Conservation (phyloP, 2,888 invertebrate species). For the Pammene fasciana region DNA sequence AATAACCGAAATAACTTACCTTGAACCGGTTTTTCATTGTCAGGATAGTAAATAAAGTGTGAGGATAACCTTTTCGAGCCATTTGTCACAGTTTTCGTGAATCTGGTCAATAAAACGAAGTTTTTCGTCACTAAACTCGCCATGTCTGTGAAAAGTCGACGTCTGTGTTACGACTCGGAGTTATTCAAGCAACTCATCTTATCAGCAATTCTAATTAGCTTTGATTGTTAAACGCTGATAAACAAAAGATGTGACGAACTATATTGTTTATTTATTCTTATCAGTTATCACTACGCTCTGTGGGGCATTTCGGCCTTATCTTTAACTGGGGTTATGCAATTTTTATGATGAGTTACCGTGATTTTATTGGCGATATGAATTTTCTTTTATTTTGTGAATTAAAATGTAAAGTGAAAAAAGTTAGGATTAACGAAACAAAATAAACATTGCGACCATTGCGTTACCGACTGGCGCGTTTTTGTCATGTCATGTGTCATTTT, state of each 20-base stretch:
- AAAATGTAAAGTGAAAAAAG: neutral
- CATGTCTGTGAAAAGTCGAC: constrained; percentile 56
- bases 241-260: constrained; percentile 27
- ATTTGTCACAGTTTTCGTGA: constrained; percentile 66
- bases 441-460: constrained; percentile 5
- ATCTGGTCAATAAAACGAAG: constrained; percentile 54
- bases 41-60: constrained; percentile 86
- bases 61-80: constrained; percentile 70
- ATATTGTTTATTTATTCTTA: constrained; percentile 39
- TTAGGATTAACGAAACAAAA: constrained; percentile 22
- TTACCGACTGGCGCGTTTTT: neutral
- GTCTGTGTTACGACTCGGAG: constrained; percentile 46
- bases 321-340: constrained; percentile 11
- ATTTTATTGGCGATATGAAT: neutral
- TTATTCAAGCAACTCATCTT: constrained; percentile 69
- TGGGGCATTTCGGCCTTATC: constrained; percentile 22
- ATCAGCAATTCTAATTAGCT: constrained; percentile 77
- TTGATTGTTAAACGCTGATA: constrained; percentile 55
- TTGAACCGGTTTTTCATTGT: constrained; percentile 76
- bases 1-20: constrained; percentile 61
- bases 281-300: constrained; percentile 36
- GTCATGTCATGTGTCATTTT: neutral
- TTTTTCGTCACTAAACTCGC: constrained; percentile 62
- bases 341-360: constrained; percentile 18
- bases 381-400: neutral